These are phyloP conservation scores for Gastracanthus pulcherrimus DNA, from an alignment of 2,888 invertebrate species.

Conservation along the genomic window DNA sequence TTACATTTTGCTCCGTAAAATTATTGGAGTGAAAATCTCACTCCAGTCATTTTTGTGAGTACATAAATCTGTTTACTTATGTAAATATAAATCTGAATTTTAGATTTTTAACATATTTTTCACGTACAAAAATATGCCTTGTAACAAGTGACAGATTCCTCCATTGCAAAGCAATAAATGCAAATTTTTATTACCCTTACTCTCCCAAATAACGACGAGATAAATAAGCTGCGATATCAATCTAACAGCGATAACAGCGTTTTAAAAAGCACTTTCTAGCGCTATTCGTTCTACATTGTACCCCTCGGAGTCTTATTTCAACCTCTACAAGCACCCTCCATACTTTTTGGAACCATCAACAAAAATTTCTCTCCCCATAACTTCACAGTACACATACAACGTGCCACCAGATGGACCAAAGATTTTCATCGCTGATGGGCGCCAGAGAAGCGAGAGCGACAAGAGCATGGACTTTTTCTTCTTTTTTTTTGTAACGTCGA, in stretches of 20 bases:
- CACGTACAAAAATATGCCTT: neutral
- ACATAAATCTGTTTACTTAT: too few species aligned
- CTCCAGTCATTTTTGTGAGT: too few species aligned
- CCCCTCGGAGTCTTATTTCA: neutral
- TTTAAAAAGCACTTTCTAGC: constrained; percentile 43
- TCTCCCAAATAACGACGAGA: neutral
- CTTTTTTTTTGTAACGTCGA: constrained; percentile 12
- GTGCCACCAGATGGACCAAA: constrained; percentile 44
- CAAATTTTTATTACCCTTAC: neutral
- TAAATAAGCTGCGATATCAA: neutral
- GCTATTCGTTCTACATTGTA: constrained; percentile 35
- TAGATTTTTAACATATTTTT: neutral
- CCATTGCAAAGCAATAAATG: neutral
- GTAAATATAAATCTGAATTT: too few species aligned
- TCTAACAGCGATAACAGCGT: neutral
- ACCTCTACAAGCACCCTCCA: neutral
- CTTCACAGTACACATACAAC: too few species aligned
- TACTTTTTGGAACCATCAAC: neutral
- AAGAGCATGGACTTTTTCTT: constrained; percentile 25
- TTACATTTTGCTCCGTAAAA: too few species aligned
- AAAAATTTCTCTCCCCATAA: constrained; percentile 18
- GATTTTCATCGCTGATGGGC: constrained; percentile 52
- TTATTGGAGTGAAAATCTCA: too few species aligned
- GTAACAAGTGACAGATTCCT: neutral
- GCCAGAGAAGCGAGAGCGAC: constrained; percentile 37